Percentiles rank a stretch among this genome's conserved stretches.
Conservation (phyloP, 2,113 vertebrate species). For the Burhinus oedicnemus region DNA sequence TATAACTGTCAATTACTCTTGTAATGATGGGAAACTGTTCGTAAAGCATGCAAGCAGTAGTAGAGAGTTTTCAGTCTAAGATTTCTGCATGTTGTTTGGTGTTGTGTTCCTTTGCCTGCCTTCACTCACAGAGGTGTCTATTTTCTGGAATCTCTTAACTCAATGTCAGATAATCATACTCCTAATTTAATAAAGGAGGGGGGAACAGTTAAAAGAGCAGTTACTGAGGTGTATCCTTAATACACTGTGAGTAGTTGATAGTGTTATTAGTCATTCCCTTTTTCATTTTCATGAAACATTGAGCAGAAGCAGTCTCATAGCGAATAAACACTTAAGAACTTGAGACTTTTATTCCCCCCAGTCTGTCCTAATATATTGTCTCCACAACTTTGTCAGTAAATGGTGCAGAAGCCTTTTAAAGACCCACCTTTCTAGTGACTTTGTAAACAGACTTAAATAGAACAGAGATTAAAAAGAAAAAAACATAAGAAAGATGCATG, state of each 20-base stretch:
- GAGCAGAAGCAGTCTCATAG: neutral
- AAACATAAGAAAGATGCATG: neutral
- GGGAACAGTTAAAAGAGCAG: neutral
- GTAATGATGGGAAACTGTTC: neutral
- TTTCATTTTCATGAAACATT: constrained; percentile 24
- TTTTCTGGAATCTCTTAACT: neutral
- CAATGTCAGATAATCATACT: neutral
- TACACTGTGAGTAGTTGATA: neutral
- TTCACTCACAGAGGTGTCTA: neutral
- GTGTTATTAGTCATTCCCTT: constrained; percentile 19
- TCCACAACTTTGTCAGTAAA: neutral
- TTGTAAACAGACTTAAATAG: neutral
- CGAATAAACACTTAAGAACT: neutral
- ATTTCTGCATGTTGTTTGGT: neutral
- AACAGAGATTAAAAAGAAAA: neutral
- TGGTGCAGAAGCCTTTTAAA: neutral
- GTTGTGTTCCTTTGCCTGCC: neutral
- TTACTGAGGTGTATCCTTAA: neutral
- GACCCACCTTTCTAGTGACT: neutral
- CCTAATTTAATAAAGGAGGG: neutral
- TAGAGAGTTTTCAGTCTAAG: neutral
- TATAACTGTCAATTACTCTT: neutral
- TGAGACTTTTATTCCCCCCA: neutral
- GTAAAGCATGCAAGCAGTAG: neutral
- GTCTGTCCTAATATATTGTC: neutral